Evolutionary conservation across 2,797 vertebrate genomes (phyloP), one percentile per base, ranked within the genome.

Genomic region (Cetoscarus ocellatus): DNA sequence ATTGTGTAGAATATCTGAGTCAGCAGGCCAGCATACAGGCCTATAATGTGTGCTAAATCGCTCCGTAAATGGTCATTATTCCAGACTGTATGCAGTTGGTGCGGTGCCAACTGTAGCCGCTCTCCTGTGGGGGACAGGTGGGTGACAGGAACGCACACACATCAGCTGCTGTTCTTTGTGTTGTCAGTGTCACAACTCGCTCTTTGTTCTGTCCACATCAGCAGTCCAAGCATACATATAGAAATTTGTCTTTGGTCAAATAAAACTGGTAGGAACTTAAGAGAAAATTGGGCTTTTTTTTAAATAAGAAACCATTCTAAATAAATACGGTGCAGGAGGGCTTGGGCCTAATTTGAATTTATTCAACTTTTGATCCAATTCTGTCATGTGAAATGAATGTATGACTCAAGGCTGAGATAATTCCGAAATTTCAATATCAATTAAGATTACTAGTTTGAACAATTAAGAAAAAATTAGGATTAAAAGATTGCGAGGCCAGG

Each of bases 1-100:
- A 76, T 92, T 94, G 91, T 91, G 77, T 81, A 70, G 43, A 91
- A 90, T 44, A 39, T 86, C 92, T 89, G 82, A 92, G 85, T 93
- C 91, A 92, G 92, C 92, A 89, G 75, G 35, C 49, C 61, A 60
- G 72, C 70, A 72, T 82, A 74, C 86, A 57, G 62, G 79, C 49
- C 86, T 65, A 64, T 88, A 69, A 87, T 90, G 89, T 86, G 89
- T 90, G 89, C 86, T 85, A 78, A 92, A 92, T 91, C 74, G 12
- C 35, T 86, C 66, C 77, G 85, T 84, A 91, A 91, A 87, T 87
- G 80, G 83, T 87, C 86, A 88, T 89, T 86, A 88, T 91, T 90
- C 88, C 73, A 83, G 78, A 89, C 77, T 82, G 84, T 87, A 80
- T 87, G 80, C 86, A 80, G 67, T 82, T 90, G 88, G 88, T 80